Base-by-base conservation (phyloP, 2,797 vertebrate species). In the Sebastes kiyomatsui region DNA sequence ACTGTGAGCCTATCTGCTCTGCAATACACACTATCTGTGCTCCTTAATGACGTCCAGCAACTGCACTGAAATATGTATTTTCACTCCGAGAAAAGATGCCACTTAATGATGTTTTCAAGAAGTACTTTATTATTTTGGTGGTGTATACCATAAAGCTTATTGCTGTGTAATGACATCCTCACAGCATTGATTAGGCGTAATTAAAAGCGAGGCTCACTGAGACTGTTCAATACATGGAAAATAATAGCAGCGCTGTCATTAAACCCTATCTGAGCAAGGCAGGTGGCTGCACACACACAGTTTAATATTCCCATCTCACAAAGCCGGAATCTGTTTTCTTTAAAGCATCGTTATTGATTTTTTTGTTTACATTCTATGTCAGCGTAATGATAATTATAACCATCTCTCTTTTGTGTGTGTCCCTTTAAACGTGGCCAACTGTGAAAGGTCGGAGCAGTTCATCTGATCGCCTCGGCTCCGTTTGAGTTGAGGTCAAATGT, bases 141-240 rank as follows among this genome's bases (percentile, higher is more conserved):
- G 52, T 58, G 68, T 68, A 65, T 61, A 70, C 75, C 18, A 25
- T 80, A 32, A 82, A 82, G 75, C 75, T 76, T 85, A 91, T 84
- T 82, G 69, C 87, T 85, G 80, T 83, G 87, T 91, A 86, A 90
- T 88, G 82, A 87, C 23, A 59, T 79, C 35, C 68, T 81, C 76
- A 54, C 78, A 59, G 68, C 88, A 94, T 94, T 88, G 93, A 94
- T 94, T 85, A 49, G 82, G 46, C 28, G 79, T 94, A 94, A 95
- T 95, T 92, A 94, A 88, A 89, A 90, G 89, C 52, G 82, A 74
- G 75, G 79, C 91, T 91, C 81, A 70, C 74, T 86, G 87, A 80
- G 69, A 80, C 82, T 82, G 92, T 89, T 94, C 93, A 94, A 94
- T 94, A 94, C 83, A 70, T 92, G 90, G 90, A 94, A 93, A 87